These are phyloP conservation scores for Nannoperca australis DNA, from an alignment of 2,797 vertebrate species.

Conservation along the genomic window DNA sequence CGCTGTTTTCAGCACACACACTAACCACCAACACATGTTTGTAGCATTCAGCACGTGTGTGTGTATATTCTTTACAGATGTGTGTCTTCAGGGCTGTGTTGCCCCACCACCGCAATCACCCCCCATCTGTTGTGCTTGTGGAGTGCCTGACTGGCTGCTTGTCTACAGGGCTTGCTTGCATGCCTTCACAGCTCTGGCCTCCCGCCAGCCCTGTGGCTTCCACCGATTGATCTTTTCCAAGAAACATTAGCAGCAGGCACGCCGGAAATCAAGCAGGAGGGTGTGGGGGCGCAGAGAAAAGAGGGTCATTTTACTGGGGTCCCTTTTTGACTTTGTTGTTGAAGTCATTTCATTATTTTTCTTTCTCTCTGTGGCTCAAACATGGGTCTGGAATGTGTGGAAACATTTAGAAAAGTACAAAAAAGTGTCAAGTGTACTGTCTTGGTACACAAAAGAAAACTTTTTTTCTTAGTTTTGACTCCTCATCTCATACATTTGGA, in stretches of 20 bases:
- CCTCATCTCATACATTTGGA: neutral
- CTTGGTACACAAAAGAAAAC: neutral
- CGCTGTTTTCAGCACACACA: neutral
- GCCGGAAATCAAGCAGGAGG: constrained; percentile 46
- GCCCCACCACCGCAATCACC: neutral
- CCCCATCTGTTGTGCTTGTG: constrained; percentile 57
- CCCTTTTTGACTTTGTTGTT: constrained; percentile 5
- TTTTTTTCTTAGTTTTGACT: neutral
- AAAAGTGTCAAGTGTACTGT: neutral
- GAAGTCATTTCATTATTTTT: constrained; percentile 9
- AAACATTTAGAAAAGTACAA: neutral
- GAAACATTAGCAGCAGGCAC: constrained; percentile 54
- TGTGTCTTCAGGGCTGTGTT: constrained; percentile 26
- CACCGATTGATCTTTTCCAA: constrained; percentile 70
- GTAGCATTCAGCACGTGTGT: constrained; percentile 16
- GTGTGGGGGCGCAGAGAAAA: neutral
- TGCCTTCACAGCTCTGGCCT: constrained; percentile 48
- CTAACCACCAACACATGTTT: constrained; percentile 39
- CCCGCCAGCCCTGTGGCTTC: constrained; percentile 51
- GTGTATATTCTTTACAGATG: constrained; percentile 22
- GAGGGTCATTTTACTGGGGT: constrained; percentile 28
- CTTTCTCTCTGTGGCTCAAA: neutral
- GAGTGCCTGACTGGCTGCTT: constrained; percentile 37
- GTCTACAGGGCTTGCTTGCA: constrained; percentile 21
- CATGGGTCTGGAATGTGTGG: neutral